phyloP scores from a whole-genome alignment of 2,888 invertebrate genomes.

The Diabrotica balteata region DNA sequence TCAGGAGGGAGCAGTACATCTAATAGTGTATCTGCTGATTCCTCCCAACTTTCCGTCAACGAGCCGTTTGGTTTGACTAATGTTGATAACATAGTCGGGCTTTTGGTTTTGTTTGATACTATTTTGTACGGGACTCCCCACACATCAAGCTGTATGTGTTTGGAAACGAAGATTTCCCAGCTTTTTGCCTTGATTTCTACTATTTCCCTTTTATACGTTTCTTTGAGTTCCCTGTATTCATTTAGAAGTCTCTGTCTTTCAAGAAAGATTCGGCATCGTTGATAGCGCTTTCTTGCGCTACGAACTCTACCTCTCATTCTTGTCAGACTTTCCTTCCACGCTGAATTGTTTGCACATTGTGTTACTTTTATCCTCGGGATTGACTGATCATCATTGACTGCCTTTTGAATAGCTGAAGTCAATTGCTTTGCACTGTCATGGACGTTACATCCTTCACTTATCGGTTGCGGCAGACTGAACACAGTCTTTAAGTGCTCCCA shows the following conservation, averaged over 20 bases:
- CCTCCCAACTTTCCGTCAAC: too few species aligned
- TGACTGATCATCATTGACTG: not conserved
- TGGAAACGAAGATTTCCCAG: conserved; percentile 2
- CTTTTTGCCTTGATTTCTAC: conserved; percentile 8
- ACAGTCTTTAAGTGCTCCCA: not conserved
- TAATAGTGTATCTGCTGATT: too few species aligned
- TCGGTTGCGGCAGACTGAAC: not conserved
- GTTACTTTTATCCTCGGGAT: not conserved
- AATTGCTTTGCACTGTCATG: not conserved
- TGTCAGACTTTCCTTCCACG: not conserved
- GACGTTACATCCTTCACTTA: not conserved
- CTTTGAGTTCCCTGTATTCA: not conserved
- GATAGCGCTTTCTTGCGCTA: conserved; percentile 1
- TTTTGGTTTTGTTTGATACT: conserved; percentile 1
- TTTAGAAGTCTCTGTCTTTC: not conserved
- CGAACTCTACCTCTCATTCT: not conserved
- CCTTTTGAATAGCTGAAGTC: not conserved
- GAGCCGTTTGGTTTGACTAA: too few species aligned
- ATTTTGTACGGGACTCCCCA: conserved; percentile 9
- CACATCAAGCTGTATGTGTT: not conserved
- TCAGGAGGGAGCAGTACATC: too few species aligned
- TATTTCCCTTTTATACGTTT: not conserved
- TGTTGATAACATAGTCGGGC: not conserved
- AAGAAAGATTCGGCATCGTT: not conserved
- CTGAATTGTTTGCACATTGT: not conserved